phyloP scores from a whole-genome alignment of 1,140 invertebrate species.

The Habropoda laboriosa region DNA sequence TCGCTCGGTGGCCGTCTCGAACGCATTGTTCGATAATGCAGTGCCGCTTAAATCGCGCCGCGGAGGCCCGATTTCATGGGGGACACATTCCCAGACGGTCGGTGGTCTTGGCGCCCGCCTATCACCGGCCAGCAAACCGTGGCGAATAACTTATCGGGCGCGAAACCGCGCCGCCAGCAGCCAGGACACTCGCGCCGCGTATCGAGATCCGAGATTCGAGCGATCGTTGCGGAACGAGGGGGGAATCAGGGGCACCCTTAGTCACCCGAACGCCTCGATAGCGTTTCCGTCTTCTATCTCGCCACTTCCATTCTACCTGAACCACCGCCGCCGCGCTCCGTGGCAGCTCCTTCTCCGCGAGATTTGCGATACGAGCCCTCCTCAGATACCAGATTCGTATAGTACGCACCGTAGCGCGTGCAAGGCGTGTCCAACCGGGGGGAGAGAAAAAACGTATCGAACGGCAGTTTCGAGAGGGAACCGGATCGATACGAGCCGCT shows the following conservation, averaged over 20 bases:
- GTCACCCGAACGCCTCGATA: slow-evolving; percentile 55
- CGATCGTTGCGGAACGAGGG: slow-evolving; percentile 38
- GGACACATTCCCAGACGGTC: slow-evolving; percentile 77
- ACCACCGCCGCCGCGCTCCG: slow-evolving; percentile 25
- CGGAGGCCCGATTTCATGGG: slow-evolving; percentile 67
- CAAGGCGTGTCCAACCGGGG: slow-evolving; percentile 7
- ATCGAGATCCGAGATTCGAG: slow-evolving; percentile 49
- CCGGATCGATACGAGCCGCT: background rate
- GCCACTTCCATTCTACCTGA: slow-evolving; percentile 40
- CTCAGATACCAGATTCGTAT: slow-evolving; percentile 32
- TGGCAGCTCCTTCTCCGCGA: slow-evolving; percentile 50
- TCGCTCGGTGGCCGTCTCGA: slow-evolving; percentile 36
- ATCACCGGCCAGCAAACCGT: slow-evolving; percentile 70
- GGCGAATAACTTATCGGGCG: slow-evolving; percentile 72
- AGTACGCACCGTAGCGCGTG: slow-evolving; percentile 26
- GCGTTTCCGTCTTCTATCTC: slow-evolving; percentile 56
- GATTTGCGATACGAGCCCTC: slow-evolving; percentile 58
- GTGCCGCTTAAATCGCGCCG: slow-evolving; percentile 61
- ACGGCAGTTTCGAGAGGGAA: background rate
- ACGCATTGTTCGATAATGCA: slow-evolving; percentile 74
- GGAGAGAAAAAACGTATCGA: background rate
- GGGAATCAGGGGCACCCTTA: slow-evolving; percentile 51
- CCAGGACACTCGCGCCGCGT: slow-evolving; percentile 30
- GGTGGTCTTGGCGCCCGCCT: slow-evolving; percentile 75
- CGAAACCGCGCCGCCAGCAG: slow-evolving; percentile 64